Evolutionary conservation across 2,797 vertebrate species (phyloP), one percentile per base, ranked within the genome.

Genomic region (Trematomus bernacchii): DNA sequence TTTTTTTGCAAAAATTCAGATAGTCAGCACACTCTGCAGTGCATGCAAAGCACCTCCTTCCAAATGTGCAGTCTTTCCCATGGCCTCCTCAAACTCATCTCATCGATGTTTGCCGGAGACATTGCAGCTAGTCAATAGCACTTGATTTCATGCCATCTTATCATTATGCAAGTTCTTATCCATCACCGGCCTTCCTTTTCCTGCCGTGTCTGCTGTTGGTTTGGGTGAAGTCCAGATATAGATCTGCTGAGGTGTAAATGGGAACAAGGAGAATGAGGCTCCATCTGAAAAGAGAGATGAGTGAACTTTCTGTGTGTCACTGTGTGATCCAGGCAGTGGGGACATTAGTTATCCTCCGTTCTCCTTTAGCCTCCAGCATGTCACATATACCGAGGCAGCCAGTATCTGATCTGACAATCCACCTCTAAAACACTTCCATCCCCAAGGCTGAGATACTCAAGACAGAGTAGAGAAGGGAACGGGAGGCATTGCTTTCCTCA

Each of bases 351-450:
- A 82, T 93, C 82, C 76, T 82, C 86, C 75, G 50, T 81, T 87
- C 89, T 86, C 67, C 75, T 61, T 68, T 72, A 85, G 88, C 88
- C 85, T 85, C 83, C 73, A 75, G 82, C 75, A 83, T 90, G 89
- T 93, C 91, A 93, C 88, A 77, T 88, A 84, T 69, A 90, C 83
- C 73, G 62, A 85, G 71, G 84, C 78, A 84, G 85, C 57, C 68
- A 52, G 52, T 84, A 92, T 93, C 79, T 91, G 90, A 93, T 93
- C 80, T 91, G 92, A 94, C 92, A 92, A 80, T 87, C 79, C 89
- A 87, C 89, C 86, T 90, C 86, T 82, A 89, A 87, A 91, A 90
- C 89, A 87, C 73, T 86, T 89, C 83, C 86, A 77, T 79, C 82
- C 84, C 84, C 80, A 85, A 78, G 88, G 85, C 88, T 88, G 77